These are phyloP conservation scores for Drosophila flavopinicola DNA, from an alignment of 2,888 invertebrate genomes.

Conservation along the genomic window DNA sequence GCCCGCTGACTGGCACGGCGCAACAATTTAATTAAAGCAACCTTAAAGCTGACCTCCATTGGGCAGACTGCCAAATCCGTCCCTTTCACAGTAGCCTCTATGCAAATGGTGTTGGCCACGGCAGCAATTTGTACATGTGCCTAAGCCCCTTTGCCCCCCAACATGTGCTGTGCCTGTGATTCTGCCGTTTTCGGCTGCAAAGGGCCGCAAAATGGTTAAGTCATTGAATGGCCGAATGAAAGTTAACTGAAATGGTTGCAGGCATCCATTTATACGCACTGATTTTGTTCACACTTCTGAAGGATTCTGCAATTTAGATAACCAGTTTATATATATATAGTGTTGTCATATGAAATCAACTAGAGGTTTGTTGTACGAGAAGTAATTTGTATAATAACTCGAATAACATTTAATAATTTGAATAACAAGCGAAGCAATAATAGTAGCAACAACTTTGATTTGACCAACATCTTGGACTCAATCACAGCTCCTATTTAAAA, in stretches of 20 bases:
- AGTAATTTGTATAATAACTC: background rate
- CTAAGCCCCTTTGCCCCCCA: constrained; percentile 47
- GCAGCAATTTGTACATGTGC: constrained; percentile 70
- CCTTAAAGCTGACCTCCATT: constrained; percentile 63
- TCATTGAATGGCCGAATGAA: constrained; percentile 71
- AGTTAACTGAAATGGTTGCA: constrained; percentile 59
- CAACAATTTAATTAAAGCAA: constrained; percentile 70
- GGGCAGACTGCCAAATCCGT: constrained; percentile 39
- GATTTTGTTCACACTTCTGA: constrained; percentile 28
- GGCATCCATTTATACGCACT: constrained; percentile 38
- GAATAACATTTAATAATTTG: background rate
- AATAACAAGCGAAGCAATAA: background rate
- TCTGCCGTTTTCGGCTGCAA: constrained; percentile 35
- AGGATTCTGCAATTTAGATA: background rate
- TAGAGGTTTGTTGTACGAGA: background rate
- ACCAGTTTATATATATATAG: background rate
- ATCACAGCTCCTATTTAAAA: too few relatives aligned
- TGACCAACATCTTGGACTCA: too few relatives aligned
- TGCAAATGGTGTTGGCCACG: constrained; percentile 60
- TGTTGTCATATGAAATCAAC: background rate
- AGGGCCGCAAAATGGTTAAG: constrained; percentile 64
- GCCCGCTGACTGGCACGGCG: constrained; percentile 27
- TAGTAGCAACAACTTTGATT: background rate
- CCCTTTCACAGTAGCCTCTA: constrained; percentile 38
- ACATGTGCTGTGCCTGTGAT: constrained; percentile 3